Evolutionary conservation across 2,888 invertebrate genomes (phyloP).

Genomic region (Nematopogon swammerdamellus): DNA sequence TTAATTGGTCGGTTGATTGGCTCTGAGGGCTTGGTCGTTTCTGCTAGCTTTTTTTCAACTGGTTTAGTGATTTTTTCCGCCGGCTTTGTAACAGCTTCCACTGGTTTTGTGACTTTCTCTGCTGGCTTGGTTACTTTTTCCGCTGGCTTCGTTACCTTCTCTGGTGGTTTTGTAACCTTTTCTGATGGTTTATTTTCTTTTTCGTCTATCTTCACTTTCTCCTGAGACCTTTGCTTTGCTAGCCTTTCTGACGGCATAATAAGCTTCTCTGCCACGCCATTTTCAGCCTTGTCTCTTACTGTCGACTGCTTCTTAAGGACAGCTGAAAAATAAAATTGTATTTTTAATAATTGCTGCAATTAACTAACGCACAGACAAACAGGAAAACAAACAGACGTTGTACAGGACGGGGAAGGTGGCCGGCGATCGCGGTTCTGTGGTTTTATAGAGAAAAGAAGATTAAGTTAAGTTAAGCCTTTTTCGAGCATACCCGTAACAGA

Average conservation of each 20-base stretch:
- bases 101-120: constrained; percentile 24
- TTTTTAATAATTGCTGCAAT: too few relatives aligned
- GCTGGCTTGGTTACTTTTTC: constrained; percentile 21
- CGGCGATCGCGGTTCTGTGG: too few relatives aligned
- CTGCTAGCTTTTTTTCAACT: constrained; percentile 18
- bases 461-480: too few relatives aligned
- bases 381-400: too few relatives aligned
- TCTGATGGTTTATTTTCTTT: constrained; percentile 25
- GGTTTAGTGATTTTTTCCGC: constrained; percentile 13
- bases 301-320: constrained; percentile 43
- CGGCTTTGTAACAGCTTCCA: constrained; percentile 26
- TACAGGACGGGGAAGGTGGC: too few relatives aligned
- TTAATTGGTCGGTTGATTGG: too few relatives aligned
- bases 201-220: background rate
- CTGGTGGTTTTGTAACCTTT: constrained; percentile 25
- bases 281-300: constrained; percentile 26
- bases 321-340: constrained; percentile 23
- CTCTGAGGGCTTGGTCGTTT: constrained; percentile 20
- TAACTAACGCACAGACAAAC: too few relatives aligned
- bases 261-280: constrained; percentile 31
- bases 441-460: too few relatives aligned
- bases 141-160: constrained; percentile 33
- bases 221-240: background rate
- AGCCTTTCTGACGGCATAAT: background rate
- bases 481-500: too few relatives aligned